Evolutionary conservation across 2,113 vertebrate species (phyloP).

Genomic region (Platycercus adscitus): DNA sequence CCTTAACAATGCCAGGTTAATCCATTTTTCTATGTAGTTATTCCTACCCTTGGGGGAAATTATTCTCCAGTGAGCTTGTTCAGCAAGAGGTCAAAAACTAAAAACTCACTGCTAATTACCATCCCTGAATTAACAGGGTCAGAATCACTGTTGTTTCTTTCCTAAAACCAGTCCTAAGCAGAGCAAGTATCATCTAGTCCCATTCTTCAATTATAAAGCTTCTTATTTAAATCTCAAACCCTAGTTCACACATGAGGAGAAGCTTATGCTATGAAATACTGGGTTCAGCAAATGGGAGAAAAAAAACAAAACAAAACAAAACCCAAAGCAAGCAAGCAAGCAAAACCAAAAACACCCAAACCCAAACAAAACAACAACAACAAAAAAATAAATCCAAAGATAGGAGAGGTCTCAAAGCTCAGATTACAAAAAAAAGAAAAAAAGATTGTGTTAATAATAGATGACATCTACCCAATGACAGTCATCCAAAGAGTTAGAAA

Average conservation of each 20-base stretch:
- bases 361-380: background rate
- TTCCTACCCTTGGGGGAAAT: constrained; percentile 43
- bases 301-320: background rate
- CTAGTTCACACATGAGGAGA: background rate
- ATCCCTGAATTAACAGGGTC: constrained; percentile 8
- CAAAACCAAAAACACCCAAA: background rate
- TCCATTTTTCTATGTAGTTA: constrained; percentile 66
- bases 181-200: background rate
- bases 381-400: background rate
- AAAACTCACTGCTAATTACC: constrained; percentile 52
- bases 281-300: background rate
- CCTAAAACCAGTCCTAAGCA: background rate
- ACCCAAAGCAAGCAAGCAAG: background rate
- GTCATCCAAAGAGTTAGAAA: background rate
- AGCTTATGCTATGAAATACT: background rate
- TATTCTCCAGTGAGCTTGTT: constrained; percentile 44
- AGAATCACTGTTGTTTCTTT: constrained; percentile 9
- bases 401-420: background rate
- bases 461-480: background rate
- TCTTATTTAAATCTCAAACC: background rate
- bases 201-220: background rate
- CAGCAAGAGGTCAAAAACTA: constrained; percentile 67
- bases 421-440: background rate
- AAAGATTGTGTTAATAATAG: background rate
- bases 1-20: constrained; percentile 54